phyloP scores from a whole-genome alignment of 2,113 vertebrate species.

The Entomyzon cyanotis region DNA sequence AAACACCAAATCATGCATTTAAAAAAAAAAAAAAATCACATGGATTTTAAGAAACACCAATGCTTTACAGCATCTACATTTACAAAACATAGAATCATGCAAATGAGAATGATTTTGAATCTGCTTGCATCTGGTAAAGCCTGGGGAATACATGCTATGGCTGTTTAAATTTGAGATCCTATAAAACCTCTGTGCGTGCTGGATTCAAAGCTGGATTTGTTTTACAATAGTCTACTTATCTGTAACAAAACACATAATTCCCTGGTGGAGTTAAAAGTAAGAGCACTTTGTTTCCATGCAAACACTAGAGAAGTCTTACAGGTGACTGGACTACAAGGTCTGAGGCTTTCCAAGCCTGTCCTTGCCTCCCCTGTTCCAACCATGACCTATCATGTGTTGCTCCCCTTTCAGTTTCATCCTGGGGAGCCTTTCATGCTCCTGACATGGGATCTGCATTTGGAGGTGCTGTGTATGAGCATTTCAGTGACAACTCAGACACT shows the following conservation, averaged over 20 bases:
- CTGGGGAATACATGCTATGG: background rate
- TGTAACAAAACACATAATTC: background rate
- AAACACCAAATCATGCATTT: background rate
- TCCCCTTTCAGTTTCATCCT: background rate
- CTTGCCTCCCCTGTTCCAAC: background rate
- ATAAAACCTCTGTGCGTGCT: background rate
- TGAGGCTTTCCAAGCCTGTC: background rate
- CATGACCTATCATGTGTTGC: background rate
- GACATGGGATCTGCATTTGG: rapidly evolving
- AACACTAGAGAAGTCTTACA: background rate
- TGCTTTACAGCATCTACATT: background rate
- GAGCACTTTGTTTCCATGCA: background rate
- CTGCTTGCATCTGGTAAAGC: background rate
- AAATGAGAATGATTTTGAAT: background rate
- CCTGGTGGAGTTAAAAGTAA: background rate
- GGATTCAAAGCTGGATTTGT: background rate
- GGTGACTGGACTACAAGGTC: background rate
- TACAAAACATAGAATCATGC: background rate
- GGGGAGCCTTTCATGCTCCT: background rate
- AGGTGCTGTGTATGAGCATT: background rate
- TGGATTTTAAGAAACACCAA: background rate
- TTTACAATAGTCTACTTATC: background rate
- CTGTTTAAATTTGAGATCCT: background rate
- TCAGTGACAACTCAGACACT: background rate
- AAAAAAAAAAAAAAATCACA: background rate